Conservation (phyloP, 2,888 invertebrate species). For the Catocala sponsa region DNA sequence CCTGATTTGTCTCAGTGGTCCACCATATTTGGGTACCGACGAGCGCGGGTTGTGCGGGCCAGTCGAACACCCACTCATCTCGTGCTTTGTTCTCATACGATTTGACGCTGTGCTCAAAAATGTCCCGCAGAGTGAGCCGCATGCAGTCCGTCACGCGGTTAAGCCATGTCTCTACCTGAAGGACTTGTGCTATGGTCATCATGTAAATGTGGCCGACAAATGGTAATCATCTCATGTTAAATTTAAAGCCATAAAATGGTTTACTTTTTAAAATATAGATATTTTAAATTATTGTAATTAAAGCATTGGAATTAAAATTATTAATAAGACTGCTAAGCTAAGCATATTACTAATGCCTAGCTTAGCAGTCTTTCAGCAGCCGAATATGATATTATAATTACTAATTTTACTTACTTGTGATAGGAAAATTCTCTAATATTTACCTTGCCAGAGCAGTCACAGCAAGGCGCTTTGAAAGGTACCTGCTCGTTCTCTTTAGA, state of each 20-base stretch:
- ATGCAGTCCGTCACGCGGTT: slow-evolving; percentile 95
- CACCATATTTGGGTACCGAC: slow-evolving; percentile 99
- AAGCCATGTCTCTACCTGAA: slow-evolving; percentile 95
- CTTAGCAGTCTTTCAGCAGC: too few relatives aligned
- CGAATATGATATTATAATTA: too few relatives aligned
- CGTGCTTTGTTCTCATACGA: slow-evolving; percentile 96
- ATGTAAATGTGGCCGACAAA: too few relatives aligned
- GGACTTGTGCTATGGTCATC: too few relatives aligned
- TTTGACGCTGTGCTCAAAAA: slow-evolving; percentile 93
- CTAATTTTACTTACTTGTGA: too few relatives aligned
- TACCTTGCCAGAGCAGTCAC: slow-evolving; percentile 96
- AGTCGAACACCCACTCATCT: slow-evolving; percentile 97
- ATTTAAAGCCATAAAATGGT: too few relatives aligned
- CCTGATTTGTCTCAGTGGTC: slow-evolving; percentile 97
- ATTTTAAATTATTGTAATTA: background rate
- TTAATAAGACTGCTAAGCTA: too few relatives aligned
- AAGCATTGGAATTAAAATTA: too few relatives aligned
- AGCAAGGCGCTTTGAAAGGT: slow-evolving; percentile 90
- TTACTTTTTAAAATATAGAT: background rate
- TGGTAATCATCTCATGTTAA: too few relatives aligned
- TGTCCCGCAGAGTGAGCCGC: slow-evolving; percentile 93
- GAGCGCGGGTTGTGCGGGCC: slow-evolving; percentile 96
- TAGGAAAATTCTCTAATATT: too few relatives aligned
- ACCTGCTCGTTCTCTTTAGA: slow-evolving; percentile 94
- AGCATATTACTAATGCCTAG: too few relatives aligned